A percentile compares a stretch with the other conserved stretches of the same genome.
Conservation (phyloP, 2,797 vertebrate species). For the Pygocentrus nattereri region DNA sequence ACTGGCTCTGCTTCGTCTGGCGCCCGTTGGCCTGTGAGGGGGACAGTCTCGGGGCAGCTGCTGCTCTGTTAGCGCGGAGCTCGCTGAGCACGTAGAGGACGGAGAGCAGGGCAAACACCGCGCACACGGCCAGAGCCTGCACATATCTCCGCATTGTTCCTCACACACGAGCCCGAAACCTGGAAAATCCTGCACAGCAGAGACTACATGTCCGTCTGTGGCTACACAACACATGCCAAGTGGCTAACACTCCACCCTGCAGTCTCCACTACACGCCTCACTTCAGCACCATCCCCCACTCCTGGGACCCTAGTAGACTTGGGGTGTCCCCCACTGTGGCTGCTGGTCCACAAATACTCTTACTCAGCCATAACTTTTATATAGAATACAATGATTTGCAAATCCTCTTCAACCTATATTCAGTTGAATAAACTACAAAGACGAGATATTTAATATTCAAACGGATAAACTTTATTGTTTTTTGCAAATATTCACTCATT, state of each 20-base stretch:
- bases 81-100: not conserved
- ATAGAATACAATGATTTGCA: no score
- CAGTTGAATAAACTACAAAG: no score
- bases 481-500: no score
- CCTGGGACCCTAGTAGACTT: not conserved
- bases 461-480: no score
- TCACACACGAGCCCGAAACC: not conserved
- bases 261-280: not conserved
- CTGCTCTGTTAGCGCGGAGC: not conserved
- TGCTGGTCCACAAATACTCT: no score
- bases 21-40: not conserved
- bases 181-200: not conserved
- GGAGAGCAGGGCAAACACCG: not conserved
- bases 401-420: no score
- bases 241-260: not conserved
- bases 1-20: not conserved
- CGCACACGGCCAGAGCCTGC: constrained; percentile 2
- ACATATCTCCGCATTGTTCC: constrained; percentile 9
- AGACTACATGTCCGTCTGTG: not conserved
- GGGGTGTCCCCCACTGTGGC: not conserved
- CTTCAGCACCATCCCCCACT: not conserved
- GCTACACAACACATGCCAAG: not conserved
- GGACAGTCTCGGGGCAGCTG: not conserved
- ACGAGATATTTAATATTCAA: no score
- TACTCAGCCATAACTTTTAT: no score